phyloP scores from a whole-genome alignment of 2,797 vertebrate genomes.

The Bovichtus diacanthus region DNA sequence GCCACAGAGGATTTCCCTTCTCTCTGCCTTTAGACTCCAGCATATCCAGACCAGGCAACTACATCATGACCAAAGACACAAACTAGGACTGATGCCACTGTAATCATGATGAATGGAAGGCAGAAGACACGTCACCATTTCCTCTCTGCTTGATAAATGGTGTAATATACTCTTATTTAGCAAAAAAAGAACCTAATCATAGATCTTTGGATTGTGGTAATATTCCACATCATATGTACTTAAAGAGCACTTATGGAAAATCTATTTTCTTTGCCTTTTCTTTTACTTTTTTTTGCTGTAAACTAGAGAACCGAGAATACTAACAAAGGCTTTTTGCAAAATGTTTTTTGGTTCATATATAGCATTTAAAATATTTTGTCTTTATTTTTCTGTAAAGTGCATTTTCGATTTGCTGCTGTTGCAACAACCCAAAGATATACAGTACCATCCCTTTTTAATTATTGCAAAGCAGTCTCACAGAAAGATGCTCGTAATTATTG shows the following conservation, averaged over 20 bases:
- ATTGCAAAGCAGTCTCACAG: slow-evolving; percentile 19
- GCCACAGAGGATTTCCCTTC: slow-evolving; percentile 23
- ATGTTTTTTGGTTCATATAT: slow-evolving; percentile 2
- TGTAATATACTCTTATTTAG: slow-evolving; percentile 87
- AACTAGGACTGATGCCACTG: slow-evolving; percentile 82
- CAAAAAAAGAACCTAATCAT: slow-evolving; percentile 79
- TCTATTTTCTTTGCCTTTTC: slow-evolving; percentile 40
- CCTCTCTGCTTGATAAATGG: slow-evolving; percentile 84
- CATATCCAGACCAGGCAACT: slow-evolving; percentile 35
- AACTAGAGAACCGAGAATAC: background rate
- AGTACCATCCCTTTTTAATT: slow-evolving; percentile 7
- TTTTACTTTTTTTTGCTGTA: slow-evolving; percentile 6
- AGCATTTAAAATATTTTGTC: slow-evolving; percentile 1
- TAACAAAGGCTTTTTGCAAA: slow-evolving; percentile 6
- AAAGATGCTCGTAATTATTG: slow-evolving; percentile 37
- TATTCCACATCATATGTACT: slow-evolving; percentile 78
- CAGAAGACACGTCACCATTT: slow-evolving; percentile 78
- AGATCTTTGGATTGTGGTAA: slow-evolving; percentile 79
- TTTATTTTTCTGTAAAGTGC: slow-evolving; percentile 22
- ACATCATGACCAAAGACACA: slow-evolving; percentile 77
- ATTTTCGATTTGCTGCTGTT: slow-evolving; percentile 20
- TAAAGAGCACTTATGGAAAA: slow-evolving; percentile 73
- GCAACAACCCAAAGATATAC: background rate
- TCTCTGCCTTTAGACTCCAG: slow-evolving; percentile 15
- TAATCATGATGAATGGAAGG: slow-evolving; percentile 88